Evolutionary conservation across 2,888 invertebrate genomes (phyloP).

Genomic region (Acanthosoma haemorrhoidale): DNA sequence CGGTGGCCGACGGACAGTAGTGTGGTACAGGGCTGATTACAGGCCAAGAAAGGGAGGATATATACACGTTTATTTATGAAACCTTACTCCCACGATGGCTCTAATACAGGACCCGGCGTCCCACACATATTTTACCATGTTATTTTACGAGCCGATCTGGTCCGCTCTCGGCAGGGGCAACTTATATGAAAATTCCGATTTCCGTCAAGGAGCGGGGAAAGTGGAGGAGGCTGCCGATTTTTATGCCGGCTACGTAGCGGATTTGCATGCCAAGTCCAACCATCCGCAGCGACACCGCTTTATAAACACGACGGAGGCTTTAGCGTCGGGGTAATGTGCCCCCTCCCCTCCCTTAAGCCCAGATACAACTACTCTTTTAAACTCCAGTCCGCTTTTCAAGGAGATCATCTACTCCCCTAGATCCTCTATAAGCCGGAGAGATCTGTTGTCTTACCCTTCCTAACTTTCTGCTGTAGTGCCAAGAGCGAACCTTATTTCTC

Average conservation of each 20-base stretch:
- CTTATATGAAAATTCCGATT: conserved; percentile 12
- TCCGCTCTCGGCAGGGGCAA: not conserved
- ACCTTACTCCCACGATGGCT: not conserved
- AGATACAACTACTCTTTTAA: not conserved
- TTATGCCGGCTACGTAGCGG: conserved; percentile 11
- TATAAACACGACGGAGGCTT: conserved; percentile 7
- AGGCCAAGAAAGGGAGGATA: not conserved
- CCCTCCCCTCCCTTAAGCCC: not conserved
- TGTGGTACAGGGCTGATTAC: not conserved
- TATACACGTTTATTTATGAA: conserved; percentile 14
- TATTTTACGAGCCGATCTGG: not conserved
- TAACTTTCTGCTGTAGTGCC: no score
- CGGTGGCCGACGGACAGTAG: not conserved
- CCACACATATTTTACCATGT: conserved; percentile 8
- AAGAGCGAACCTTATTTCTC: no score
- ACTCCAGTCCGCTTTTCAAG: not conserved
- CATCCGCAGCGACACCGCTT: conserved; percentile 1
- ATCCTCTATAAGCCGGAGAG: not conserved
- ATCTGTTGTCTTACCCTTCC: not conserved
- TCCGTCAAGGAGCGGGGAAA: conserved; percentile 8
- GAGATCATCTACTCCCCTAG: not conserved
- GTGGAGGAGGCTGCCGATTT: conserved; percentile 15
- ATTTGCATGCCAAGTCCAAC: conserved; percentile 19
- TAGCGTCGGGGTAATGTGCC: not conserved
- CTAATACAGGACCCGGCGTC: conserved; percentile 17